phyloP scores from a whole-genome alignment of 2,888 invertebrate genomes.

The Patella depressa region DNA sequence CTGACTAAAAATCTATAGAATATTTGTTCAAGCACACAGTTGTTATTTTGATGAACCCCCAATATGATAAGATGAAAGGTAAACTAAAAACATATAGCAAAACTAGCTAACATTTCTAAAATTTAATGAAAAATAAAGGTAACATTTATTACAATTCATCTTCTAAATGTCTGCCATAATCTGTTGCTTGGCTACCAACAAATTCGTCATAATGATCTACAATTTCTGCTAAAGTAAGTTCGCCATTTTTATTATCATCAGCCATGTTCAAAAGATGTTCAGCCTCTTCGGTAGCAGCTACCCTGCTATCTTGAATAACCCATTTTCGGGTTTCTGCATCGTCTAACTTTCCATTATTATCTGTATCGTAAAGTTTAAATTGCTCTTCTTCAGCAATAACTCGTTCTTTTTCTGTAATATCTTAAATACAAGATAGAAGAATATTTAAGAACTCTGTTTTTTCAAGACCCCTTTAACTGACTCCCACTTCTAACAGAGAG shows the following conservation, averaged over 20 bases:
- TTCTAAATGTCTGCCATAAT: slow-evolving; percentile 93
- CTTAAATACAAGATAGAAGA: slow-evolving; percentile 31
- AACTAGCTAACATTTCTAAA: too few species aligned
- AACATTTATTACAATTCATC: not conserved
- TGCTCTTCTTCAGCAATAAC: slow-evolving; percentile 55
- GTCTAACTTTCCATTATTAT: slow-evolving; percentile 86
- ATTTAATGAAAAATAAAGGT: not conserved
- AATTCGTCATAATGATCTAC: slow-evolving; percentile 94
- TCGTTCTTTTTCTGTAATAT: slow-evolving; percentile 50
- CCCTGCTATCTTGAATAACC: slow-evolving; percentile 86
- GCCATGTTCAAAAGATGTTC: slow-evolving; percentile 82
- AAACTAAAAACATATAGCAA: too few species aligned
- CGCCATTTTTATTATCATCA: slow-evolving; percentile 78
- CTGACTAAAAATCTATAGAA: too few species aligned
- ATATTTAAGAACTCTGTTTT: not conserved
- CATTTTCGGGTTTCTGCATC: slow-evolving; percentile 86
- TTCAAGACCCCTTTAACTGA: not conserved
- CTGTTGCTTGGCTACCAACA: slow-evolving; percentile 97
- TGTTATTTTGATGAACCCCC: too few species aligned
- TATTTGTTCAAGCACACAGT: too few species aligned
- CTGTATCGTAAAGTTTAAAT: slow-evolving; percentile 78
- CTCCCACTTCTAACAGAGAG: too few species aligned
- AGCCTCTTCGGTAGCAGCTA: slow-evolving; percentile 91
- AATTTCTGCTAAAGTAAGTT: slow-evolving; percentile 89
- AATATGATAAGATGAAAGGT: too few species aligned